A percentile compares a stretch with the other conserved stretches of the same genome.
These are phyloP conservation scores for Alethe diademata DNA, from an alignment of 2,113 vertebrate genomes.

Conservation along the genomic window DNA sequence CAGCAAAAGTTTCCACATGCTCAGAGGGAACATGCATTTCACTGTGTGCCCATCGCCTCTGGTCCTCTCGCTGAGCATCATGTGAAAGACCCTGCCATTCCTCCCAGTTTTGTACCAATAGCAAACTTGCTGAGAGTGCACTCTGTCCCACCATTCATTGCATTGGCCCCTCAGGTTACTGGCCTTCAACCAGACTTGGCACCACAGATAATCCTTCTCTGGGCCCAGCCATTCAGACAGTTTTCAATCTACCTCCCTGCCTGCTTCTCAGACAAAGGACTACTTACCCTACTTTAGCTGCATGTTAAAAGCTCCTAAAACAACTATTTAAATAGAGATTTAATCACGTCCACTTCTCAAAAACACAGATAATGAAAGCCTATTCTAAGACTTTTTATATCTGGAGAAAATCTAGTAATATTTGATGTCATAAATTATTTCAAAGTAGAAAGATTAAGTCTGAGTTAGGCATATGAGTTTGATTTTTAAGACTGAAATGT, in stretches of 20 bases:
- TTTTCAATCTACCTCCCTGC: not conserved
- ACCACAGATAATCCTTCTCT: no score
- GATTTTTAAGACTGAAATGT: not conserved
- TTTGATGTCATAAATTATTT: not conserved
- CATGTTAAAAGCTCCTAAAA: not conserved
- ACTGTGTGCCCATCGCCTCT: rapidly evolving
- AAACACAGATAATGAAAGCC: not conserved
- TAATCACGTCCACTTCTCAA: not conserved
- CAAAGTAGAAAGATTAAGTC: not conserved
- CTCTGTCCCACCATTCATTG: not conserved
- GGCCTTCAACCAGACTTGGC: not conserved
- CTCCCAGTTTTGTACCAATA: not conserved
- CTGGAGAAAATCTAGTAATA: not conserved
- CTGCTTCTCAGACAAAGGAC: not conserved
- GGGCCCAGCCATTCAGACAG: not conserved
- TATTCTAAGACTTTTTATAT: not conserved
- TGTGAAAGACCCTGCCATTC: not conserved
- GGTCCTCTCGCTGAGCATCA: not conserved
- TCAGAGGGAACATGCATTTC: not conserved
- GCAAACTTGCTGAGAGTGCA: not conserved
- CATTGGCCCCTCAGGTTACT: not conserved
- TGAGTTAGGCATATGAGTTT: not conserved
- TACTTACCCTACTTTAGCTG: not conserved
- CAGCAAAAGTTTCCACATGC: not conserved
- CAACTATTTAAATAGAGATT: not conserved